A percentile compares a stretch with the other conserved stretches of the same genome.
Evolutionary conservation across 2,113 vertebrate species (phyloP).

Genomic region (Anhinga anhinga): DNA sequence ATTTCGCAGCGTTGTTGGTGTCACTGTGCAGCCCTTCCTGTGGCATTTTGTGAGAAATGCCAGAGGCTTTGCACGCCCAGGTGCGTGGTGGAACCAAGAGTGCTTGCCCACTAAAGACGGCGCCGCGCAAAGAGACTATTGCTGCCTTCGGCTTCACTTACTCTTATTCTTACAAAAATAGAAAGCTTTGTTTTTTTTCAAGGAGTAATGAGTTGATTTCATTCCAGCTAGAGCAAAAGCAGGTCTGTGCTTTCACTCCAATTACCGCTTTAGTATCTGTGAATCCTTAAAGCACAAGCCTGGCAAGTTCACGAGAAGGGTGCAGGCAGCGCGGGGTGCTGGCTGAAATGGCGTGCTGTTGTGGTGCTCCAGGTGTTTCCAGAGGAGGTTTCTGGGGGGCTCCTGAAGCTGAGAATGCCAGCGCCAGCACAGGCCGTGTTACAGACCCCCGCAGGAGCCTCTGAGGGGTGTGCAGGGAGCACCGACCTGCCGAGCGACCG

Average conservation of each 20-base stretch:
- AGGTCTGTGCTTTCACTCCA: neutral
- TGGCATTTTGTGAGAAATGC: conserved; percentile 4
- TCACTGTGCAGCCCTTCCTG: neutral
- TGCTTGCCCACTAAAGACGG: neutral
- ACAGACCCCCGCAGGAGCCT: neutral
- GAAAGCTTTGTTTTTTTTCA: neutral
- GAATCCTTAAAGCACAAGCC: neutral
- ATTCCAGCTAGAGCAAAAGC: neutral
- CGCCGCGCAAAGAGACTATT: neutral
- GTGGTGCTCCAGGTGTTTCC: neutral
- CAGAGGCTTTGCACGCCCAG: neutral
- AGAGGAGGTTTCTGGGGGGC: neutral
- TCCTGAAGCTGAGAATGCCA: neutral
- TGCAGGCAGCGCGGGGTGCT: rapidly evolving
- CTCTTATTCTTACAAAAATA: conserved; percentile 19
- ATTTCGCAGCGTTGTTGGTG: neutral
- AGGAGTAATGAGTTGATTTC: neutral
- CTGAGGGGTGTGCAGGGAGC: rapidly evolving
- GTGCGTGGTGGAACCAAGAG: neutral
- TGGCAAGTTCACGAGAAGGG: neutral
- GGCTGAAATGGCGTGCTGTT: rapidly evolving
- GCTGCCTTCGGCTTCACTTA: neutral
- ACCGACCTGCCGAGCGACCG: rapidly evolving
- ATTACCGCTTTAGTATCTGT: neutral
- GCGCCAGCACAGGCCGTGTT: neutral